Evolutionary conservation across 2,113 vertebrate genomes (phyloP).

Genomic region (Myiozetetes cayanensis): DNA sequence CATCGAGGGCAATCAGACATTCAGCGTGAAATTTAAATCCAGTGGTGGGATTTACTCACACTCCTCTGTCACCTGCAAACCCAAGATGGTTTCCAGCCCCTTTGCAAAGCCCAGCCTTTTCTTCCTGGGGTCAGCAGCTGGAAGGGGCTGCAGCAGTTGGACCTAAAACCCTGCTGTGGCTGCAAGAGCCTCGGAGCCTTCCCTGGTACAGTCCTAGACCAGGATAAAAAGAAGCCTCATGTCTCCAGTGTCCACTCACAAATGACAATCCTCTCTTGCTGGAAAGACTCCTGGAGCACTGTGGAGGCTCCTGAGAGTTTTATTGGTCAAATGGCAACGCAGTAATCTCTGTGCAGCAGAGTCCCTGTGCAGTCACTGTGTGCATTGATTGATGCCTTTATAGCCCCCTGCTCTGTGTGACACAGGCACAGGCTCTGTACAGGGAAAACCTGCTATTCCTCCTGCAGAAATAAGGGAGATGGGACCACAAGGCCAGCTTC

Average conservation of each 20-base stretch:
- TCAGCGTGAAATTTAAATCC: not conserved
- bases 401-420: not conserved
- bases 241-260: not conserved
- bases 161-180: not conserved
- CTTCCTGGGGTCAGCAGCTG: not conserved
- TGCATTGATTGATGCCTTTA: not conserved
- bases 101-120: not conserved
- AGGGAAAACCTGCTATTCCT: not conserved
- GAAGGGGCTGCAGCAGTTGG: not conserved
- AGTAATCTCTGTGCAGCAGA: slow-evolving; percentile 21
- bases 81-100: not conserved
- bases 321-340: slow-evolving; percentile 34
- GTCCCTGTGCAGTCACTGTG: not conserved
- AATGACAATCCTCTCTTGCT: not conserved
- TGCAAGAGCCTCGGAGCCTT: not conserved
- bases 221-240: not conserved
- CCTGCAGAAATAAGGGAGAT: slow-evolving; percentile 32
- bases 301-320: not conserved
- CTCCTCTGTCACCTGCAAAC: not conserved
- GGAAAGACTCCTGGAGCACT: not conserved
- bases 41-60: fast-evolving
- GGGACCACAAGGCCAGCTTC: not conserved
- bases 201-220: not conserved
- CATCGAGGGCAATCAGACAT: fast-evolving
- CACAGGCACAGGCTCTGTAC: not conserved